Percentiles rank a stretch among this genome's conserved stretches.
Conservation (phyloP, 1,140 invertebrate species). For the Caenorhabditis briggsae region DNA sequence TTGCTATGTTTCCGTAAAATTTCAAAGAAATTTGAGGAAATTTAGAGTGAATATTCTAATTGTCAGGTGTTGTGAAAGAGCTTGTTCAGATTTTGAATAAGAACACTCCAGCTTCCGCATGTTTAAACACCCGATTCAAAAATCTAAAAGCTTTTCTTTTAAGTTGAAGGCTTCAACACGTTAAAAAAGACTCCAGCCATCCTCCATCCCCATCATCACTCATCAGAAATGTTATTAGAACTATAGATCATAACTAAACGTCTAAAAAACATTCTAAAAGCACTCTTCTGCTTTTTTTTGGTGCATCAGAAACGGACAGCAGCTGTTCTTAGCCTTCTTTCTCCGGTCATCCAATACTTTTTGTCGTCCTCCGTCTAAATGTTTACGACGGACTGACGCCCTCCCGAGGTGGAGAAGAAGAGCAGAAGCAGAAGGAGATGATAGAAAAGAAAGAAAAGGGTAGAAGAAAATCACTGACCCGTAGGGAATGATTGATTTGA, state of each 20-base stretch:
- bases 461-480: neutral
- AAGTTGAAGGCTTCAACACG: too few species aligned
- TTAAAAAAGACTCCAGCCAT: neutral
- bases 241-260: constrained; percentile 42
- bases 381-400: constrained; percentile 51
- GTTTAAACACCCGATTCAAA: too few species aligned
- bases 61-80: too few species aligned
- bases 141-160: too few species aligned
- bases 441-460: neutral
- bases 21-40: too few species aligned
- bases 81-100: too few species aligned
- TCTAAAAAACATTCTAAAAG: neutral
- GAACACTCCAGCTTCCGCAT: too few species aligned
- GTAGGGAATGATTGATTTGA: neutral
- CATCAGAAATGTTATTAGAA: constrained; percentile 42
- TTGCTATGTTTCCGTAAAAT: too few species aligned
- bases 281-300: neutral
- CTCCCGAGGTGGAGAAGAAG: neutral
- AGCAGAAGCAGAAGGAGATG: neutral
- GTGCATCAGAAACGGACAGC: neutral
- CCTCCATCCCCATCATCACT: neutral
- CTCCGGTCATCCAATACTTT: constrained; percentile 51
- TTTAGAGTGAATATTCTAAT: too few species aligned
- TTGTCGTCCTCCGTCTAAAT: constrained; percentile 46
- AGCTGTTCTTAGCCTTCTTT: neutral